A percentile compares a stretch with the other conserved stretches of the same genome.
Evolutionary conservation across 2,113 vertebrate species (phyloP).

Genomic region (Zosterops pallidus): DNA sequence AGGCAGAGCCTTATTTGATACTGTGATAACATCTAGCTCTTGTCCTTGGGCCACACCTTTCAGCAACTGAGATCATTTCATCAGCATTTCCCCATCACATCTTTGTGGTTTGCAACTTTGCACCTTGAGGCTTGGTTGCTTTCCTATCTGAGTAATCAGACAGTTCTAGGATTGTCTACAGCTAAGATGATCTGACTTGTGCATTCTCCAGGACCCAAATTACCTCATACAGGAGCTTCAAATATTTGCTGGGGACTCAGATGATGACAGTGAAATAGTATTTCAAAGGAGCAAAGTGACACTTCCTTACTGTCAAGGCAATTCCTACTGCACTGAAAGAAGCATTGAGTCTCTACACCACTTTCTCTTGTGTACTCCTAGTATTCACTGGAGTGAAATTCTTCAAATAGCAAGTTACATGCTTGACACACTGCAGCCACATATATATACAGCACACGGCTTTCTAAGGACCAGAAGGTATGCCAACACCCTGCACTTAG

Average conservation of each 20-base stretch:
- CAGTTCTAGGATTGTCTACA: background rate
- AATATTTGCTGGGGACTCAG: background rate
- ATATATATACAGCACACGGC: background rate
- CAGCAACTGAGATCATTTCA: background rate
- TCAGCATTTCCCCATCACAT: background rate
- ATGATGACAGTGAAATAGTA: background rate
- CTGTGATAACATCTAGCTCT: background rate
- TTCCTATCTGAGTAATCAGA: background rate
- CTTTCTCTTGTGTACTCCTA: background rate
- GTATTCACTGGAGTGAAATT: background rate
- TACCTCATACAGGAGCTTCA: background rate
- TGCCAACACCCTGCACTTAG: background rate
- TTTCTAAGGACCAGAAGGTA: background rate
- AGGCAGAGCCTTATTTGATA: background rate
- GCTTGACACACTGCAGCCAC: background rate
- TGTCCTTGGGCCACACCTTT: background rate
- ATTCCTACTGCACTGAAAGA: background rate
- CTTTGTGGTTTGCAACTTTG: background rate
- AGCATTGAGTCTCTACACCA: background rate
- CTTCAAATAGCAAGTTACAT: background rate
- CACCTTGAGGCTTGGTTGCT: background rate
- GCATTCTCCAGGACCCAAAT: background rate
- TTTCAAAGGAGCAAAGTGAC: background rate
- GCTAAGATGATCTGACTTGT: background rate
- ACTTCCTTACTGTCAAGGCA: background rate